Base-by-base conservation (phyloP, 2,797 vertebrate genomes). In the Poecilia wingei region DNA sequence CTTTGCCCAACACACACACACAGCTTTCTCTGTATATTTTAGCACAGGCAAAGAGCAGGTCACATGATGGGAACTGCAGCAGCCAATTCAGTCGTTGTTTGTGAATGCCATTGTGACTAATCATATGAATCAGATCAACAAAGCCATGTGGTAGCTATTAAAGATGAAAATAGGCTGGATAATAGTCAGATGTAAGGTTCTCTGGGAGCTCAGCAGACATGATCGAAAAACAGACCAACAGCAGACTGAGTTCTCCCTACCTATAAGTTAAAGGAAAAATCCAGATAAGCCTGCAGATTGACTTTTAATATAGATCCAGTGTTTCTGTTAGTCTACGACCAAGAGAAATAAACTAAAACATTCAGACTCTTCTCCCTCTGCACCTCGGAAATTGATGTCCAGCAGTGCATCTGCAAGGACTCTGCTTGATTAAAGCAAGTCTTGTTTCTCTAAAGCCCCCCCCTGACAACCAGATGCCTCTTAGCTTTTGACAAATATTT, bases 401-500 rank as follows among this genome's bases (percentile, higher is more conserved):
- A 68, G 39, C 25, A 20, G 39, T 75, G 74, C 79, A 59, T 14
- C n/a, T 36, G n/a, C 76, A 82, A 90, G 84, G 87, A 75, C 74
- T 72, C 41, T 72, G 75, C 80, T 78, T 83, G 68, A 76, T 89
- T 85, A 84, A 86, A 85, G 80, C 28, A 6, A 75, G 59, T 83
- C 75, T 82, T 82, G 78, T 88, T 87, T 80, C 78, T 86, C 81
- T 78, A 14, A 91, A 91, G 80, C 36, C 1, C 41, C 85, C 83
- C 85, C 85, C 79, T 84, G 87, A 92, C 86, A 80, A 90, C 87
- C 92, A 93, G 89, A 92, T 93, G 92, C 91, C 91, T 83, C 87
- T 92, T 91, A 84, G 88, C 86, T 91, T 86, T 86, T 83, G 91
- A 89, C 93, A 95, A 95, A 95, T 95, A 94, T 95, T 95, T 95